Conservation (phyloP, 1,140 invertebrate species). For the Acromyrmex heyeri region DNA sequence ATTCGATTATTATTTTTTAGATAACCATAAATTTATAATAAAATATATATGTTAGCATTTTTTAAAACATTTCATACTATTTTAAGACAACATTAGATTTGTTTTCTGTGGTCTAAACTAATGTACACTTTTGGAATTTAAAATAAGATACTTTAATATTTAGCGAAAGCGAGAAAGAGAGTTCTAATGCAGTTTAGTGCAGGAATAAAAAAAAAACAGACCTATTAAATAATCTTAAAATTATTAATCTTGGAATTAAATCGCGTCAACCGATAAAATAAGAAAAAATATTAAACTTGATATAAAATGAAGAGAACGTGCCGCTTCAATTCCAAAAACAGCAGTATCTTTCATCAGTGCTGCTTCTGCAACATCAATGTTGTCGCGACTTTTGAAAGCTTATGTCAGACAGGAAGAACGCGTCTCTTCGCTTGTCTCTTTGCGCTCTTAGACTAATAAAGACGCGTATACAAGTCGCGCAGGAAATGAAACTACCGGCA, state of each 20-base stretch:
- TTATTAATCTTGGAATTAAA: no score
- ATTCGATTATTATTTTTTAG: not conserved
- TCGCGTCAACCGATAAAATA: not conserved
- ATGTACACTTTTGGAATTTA: no score
- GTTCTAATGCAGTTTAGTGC: no score
- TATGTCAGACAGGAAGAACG: slow-evolving; percentile 43
- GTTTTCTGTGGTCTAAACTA: no score
- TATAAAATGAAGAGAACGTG: not conserved
- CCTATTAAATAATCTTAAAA: no score
- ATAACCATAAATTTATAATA: not conserved
- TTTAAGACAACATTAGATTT: not conserved
- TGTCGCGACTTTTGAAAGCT: slow-evolving; percentile 39
- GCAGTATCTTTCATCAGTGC: slow-evolving; percentile 32
- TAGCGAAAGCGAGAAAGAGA: no score
- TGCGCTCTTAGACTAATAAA: slow-evolving; percentile 60
- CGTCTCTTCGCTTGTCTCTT: slow-evolving; percentile 27
- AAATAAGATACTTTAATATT: no score
- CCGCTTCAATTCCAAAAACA: slow-evolving; percentile 4
- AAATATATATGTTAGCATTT: not conserved
- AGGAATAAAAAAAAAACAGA: no score
- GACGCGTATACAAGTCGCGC: slow-evolving; percentile 33
- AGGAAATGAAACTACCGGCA: slow-evolving; percentile 58
- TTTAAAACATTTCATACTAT: not conserved
- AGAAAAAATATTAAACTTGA: slow-evolving; percentile 15
- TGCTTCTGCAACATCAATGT: slow-evolving; percentile 7